Base-by-base conservation (phyloP, 2,113 vertebrate species). In the Syrmaticus mikado region DNA sequence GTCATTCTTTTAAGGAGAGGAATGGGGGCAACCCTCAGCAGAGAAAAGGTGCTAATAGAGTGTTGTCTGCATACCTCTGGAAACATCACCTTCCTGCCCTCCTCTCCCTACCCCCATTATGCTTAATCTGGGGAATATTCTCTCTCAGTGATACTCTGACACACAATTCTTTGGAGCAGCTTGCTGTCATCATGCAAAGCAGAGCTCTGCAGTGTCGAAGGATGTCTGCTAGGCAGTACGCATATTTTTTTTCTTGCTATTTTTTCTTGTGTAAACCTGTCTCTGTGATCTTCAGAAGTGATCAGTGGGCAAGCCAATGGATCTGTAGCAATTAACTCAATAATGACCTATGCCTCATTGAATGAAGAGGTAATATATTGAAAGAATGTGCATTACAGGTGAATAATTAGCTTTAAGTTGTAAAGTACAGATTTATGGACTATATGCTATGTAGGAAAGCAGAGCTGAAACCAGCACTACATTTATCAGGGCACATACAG, bases 371-470 rank as follows among this genome's bases (percentile, higher is more conserved):
- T 66, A 92, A 67, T 48, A 78, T 48, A 75, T 20, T 66, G 75
- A 25, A 58, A 85, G 25, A 83, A 68, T 48, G 85, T 80, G 36
- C 52, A 48, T 87, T 70, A 77, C 52, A 95, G 80, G 50, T 72
- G 65, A 90, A 65, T 48, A 93, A 86, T 83, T 58, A 79, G 53
- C 62, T 91, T 92, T 92, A 78, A 75, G 57, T 61, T 53, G 76
- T 73, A 89, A 89, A 82, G 45, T 53, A 41, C 19, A 68, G 32
- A 81, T 95, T 85, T 85, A 86, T 45, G 68, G 45, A 40, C 55
- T 75, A 14, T 77, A 43, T 21, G 62, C 43, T 70, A 45, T 1
- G 0, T 40, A 57, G 78, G n/a, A 89, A 91, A 62, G 46, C 83
- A 85, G 55, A 93, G 45, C 60, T 85, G 86, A 70, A 90, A 65